phyloP scores from a whole-genome alignment of 2,888 invertebrate species.

The Aphrophora alni region DNA sequence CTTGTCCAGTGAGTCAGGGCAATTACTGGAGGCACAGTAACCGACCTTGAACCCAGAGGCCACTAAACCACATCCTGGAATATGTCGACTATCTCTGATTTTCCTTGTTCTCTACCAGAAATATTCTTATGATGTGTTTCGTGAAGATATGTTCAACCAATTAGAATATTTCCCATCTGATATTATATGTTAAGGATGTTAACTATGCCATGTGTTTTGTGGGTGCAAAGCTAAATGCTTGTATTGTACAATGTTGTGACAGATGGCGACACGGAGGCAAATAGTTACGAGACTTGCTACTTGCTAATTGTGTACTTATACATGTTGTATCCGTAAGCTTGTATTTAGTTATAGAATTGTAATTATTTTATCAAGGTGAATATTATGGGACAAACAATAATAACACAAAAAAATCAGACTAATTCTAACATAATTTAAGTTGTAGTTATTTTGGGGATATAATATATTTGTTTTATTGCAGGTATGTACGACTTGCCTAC shows the following conservation, averaged over 20 bases:
- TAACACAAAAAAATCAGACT: no score
- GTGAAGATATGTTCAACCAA: not conserved
- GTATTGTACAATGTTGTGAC: not conserved
- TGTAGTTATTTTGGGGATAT: no score
- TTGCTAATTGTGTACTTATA: no score
- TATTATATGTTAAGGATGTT: not conserved
- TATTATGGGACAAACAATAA: no score
- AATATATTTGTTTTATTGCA: no score
- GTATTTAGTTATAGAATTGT: no score
- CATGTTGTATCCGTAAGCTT: no score
- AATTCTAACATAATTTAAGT: no score
- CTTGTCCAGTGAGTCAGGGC: not conserved
- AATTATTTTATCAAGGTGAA: no score
- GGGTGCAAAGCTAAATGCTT: not conserved
- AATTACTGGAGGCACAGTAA: no score
- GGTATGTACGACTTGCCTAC: no score
- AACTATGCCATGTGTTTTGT: not conserved
- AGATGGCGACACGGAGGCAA: not conserved
- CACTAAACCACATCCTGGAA: not conserved
- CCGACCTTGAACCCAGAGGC: not conserved
- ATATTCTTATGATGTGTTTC: not conserved
- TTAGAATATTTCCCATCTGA: not conserved
- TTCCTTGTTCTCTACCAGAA: not conserved
- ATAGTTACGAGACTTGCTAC: no score
- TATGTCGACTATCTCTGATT: not conserved